Base-by-base conservation (phyloP, 30 jellyfish, hydroid and myxozoan species). In the Hydractinia symbiolongicarpus region DNA sequence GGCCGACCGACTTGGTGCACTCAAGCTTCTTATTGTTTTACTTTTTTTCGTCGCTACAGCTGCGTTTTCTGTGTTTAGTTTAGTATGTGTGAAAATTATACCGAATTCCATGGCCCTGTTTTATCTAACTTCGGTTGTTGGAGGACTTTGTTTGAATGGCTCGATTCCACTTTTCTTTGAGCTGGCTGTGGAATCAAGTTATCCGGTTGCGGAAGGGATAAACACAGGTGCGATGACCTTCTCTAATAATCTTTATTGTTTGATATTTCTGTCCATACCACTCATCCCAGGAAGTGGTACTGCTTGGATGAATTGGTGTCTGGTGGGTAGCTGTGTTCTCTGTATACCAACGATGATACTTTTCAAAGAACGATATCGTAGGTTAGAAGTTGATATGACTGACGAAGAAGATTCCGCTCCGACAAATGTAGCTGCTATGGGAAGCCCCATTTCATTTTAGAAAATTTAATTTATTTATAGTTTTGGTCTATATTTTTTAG, bases 161-260 rank as follows among this genome's bases (percentile, higher is more conserved):
- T 94, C 99, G 13, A 94, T 94, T 5, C 99, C 99, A 16, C 84
- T 94, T 20, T 94, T 94, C 82, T 94, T 94, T 82, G 99, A 94
- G 80, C 85, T 94, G 57, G 90, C 99, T 17, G 99, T 94, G 7
- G 99, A 94, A 55, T 89, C 99, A 5, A 94, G 99, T 72, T 94
- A 94, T 73, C 99, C 99, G 11, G 96, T 94, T 5, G 96, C 99
- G 15, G 99, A 94, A 78, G 99, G 99, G 8, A 82, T 94, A 70
- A 94, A 94, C 72, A 94, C 99, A 9, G 96, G 99, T 14, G 95
- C 95, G 51, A 94, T 94, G 99, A 94, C 99, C 6, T 94, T 94
- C 67, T 94, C 99, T 30, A 94, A 94, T 69, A 94, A 94, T 73
- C 67, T 94, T 30, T 94, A 94, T 75, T 94, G 99, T 79, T 66